Conservation (phyloP, 2,797 vertebrate species). For the Gambusia yucatana region DNA sequence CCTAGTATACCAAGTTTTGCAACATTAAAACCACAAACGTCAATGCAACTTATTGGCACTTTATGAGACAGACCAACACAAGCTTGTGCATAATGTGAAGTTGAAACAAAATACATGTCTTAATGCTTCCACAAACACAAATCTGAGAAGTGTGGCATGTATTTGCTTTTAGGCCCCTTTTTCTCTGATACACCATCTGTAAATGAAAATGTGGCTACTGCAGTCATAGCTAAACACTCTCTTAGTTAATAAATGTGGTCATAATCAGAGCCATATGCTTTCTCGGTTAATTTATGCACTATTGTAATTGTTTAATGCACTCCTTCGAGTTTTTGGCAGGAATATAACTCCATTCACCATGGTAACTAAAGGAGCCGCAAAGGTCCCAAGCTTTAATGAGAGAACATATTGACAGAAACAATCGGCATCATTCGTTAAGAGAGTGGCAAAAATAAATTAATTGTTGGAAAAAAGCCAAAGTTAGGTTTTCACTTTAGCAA, state of each 20-base stretch:
- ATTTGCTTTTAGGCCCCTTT: background rate
- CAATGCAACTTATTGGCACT: background rate
- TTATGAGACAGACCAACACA: background rate
- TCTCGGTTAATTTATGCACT: no score
- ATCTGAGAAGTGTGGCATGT: background rate
- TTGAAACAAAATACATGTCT: background rate
- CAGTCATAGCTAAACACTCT: no score
- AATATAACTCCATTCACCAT: no score
- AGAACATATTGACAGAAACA: background rate
- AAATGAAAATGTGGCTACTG: no score
- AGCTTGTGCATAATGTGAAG: background rate
- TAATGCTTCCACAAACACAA: background rate
- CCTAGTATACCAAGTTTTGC: background rate
- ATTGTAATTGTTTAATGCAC: no score
- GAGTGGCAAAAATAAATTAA: background rate
- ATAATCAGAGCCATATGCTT: no score
- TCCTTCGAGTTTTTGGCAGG: no score
- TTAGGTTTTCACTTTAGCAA: no score
- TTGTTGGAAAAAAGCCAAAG: no score
- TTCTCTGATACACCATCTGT: background rate
- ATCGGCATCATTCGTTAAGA: background rate
- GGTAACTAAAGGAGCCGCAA: background rate
- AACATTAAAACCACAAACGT: slow-evolving; percentile 3
- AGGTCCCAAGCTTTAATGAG: background rate
- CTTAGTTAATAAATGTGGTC: no score